Evolutionary conservation across 2,113 vertebrate genomes (phyloP).

Genomic region (Psephotus haematonotus): DNA sequence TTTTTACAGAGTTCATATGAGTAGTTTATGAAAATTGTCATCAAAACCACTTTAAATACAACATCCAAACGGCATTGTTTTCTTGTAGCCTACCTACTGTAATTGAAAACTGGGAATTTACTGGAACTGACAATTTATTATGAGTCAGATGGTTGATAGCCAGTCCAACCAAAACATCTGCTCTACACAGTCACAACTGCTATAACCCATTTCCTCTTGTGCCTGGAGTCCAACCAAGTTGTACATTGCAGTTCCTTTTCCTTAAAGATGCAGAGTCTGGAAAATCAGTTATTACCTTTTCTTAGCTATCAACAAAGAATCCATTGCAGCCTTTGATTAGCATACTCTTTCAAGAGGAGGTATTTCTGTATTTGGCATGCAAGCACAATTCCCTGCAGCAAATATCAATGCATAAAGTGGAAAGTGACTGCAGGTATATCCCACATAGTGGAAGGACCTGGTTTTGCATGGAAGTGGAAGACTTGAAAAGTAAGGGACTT

Average conservation of each 20-base stretch:
- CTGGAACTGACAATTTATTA: slow-evolving; percentile 83
- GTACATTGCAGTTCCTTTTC: slow-evolving; percentile 55
- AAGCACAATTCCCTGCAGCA: background rate
- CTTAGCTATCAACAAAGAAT: background rate
- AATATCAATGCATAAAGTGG: rapidly evolving
- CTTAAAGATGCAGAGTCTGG: slow-evolving; percentile 72
- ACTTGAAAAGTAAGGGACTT: background rate
- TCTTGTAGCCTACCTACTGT: slow-evolving; percentile 79
- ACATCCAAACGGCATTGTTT: slow-evolving; percentile 70
- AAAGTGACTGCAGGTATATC: background rate
- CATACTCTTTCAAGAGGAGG: background rate
- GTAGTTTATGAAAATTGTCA: slow-evolving; percentile 53
- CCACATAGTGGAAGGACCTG: background rate
- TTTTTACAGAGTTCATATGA: slow-evolving; percentile 4
- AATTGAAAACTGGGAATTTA: slow-evolving; percentile 82
- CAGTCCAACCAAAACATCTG: slow-evolving; percentile 86
- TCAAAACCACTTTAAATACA: slow-evolving; percentile 68
- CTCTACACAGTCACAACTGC: slow-evolving; percentile 76
- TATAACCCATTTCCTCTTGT: slow-evolving; percentile 79
- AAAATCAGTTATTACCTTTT: slow-evolving; percentile 19
- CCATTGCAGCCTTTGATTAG: background rate
- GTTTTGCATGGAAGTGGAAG: background rate
- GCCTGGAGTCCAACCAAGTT: slow-evolving; percentile 78
- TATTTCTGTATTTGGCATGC: background rate
- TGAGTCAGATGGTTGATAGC: slow-evolving; percentile 80